These are phyloP conservation scores for Conopomorpha cramerella DNA, from an alignment of 1,140 invertebrate species.

Conservation along the genomic window DNA sequence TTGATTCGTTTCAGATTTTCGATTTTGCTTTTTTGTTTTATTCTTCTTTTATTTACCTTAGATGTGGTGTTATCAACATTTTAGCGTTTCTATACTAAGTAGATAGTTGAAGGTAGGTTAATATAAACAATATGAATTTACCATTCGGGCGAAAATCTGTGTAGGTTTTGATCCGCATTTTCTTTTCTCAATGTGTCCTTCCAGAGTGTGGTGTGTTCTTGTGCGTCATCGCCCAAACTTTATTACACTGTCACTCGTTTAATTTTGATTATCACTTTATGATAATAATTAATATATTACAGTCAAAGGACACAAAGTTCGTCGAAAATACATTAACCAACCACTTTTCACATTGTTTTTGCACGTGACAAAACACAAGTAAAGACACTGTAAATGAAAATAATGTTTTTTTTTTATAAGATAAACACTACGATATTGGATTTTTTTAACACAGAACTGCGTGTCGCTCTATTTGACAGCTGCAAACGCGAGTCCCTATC, in stretches of 20 bases:
- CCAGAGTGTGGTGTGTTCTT: conserved; percentile 50
- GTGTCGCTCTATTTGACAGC: conserved; percentile 51
- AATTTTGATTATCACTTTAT: too few relatives aligned
- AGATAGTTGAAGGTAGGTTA: too few relatives aligned
- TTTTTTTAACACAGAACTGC: conserved; percentile 8
- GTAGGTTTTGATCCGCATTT: conserved; percentile 54
- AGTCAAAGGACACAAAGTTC: conserved; percentile 55
- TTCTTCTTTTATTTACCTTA: too few relatives aligned
- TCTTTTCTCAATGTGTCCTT: conserved; percentile 58
- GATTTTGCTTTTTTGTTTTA: too few relatives aligned
- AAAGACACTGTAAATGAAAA: conserved; percentile 44
- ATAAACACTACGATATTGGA: conserved; percentile 14
- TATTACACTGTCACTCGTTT: too few relatives aligned
- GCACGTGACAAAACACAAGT: conserved; percentile 56
- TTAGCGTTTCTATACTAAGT: background rate
- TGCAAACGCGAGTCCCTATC: conserved; percentile 44
- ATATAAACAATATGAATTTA: conserved; percentile 27
- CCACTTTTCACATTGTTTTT: conserved; percentile 61
- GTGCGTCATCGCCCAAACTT: too few relatives aligned
- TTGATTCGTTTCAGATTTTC: too few relatives aligned
- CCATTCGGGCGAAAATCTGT: conserved; percentile 54
- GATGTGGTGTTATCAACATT: too few relatives aligned
- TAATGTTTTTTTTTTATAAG: too few relatives aligned
- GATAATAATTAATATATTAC: conserved; percentile 10
- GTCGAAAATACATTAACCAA: conserved; percentile 52